A percentile compares a stretch with the other conserved stretches of the same genome.
phyloP scores from a whole-genome alignment of 2,797 vertebrate genomes.

The Alcedo quadribrachys region DNA sequence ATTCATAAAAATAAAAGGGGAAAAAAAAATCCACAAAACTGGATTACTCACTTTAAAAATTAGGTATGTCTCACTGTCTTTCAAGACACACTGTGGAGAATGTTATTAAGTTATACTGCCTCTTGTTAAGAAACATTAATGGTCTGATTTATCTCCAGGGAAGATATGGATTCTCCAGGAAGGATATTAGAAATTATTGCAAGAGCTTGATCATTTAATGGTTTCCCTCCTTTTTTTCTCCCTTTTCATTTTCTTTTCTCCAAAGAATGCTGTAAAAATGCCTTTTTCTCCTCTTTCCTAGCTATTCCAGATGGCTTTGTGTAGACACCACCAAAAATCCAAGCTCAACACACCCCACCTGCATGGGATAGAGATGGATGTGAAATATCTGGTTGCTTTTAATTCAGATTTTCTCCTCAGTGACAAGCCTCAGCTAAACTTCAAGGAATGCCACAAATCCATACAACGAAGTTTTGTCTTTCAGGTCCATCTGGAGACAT shows the following conservation, averaged over 20 bases:
- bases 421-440: not conserved
- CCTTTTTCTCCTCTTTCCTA: not conserved
- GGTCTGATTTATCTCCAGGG: not conserved
- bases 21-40: not conserved
- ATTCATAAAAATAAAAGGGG: not conserved
- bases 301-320: not conserved
- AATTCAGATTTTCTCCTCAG: not conserved
- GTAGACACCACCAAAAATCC: not conserved
- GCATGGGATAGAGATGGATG: not conserved
- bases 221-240: accelerated
- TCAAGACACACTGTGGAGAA: not conserved
- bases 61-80: not conserved
- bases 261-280: not conserved
- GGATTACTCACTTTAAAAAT: not conserved
- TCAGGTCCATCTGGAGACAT: not conserved
- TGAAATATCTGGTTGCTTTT: not conserved
- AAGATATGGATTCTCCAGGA: not conserved
- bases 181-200: not conserved
- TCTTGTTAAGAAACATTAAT: not conserved
- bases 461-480: not conserved
- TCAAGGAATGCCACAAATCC: not conserved
- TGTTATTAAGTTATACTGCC: not conserved
- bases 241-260: too few relatives aligned
- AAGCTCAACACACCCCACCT: not conserved
- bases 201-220: not conserved